Evolutionary conservation across 2,113 vertebrate species (phyloP).

Genomic region (Azemiops feae): DNA sequence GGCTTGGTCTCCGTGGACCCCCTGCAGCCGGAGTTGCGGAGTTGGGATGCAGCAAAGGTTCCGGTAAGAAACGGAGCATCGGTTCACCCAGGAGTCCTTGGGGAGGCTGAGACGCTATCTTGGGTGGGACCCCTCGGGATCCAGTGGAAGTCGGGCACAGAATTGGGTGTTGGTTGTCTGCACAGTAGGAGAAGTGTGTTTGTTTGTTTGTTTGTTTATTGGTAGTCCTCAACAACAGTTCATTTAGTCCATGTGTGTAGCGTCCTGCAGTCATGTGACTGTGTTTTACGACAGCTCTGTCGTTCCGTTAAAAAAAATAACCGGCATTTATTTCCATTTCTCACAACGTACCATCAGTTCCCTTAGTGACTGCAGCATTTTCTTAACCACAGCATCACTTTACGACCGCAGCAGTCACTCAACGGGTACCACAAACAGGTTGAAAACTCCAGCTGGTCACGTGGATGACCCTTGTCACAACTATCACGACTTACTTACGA

Average conservation of each 20-base stretch:
- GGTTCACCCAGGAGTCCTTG: background rate
- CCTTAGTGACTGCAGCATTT: background rate
- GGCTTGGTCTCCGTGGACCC: constrained; percentile 84
- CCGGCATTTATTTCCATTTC: too few species aligned
- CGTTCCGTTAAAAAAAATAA: too few species aligned
- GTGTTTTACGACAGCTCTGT: background rate
- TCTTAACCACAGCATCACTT: background rate
- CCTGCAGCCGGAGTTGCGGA: constrained; percentile 80
- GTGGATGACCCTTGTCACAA: background rate
- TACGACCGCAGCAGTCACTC: background rate
- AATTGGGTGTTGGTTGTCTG: background rate
- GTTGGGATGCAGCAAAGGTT: constrained; percentile 78
- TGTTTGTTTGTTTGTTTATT: too few species aligned
- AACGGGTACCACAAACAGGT: too few species aligned
- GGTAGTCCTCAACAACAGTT: too few species aligned
- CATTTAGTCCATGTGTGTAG: too few species aligned
- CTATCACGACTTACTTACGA: background rate
- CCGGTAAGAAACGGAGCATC: constrained; percentile 65
- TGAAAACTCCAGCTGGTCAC: too few species aligned
- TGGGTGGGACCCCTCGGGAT: accelerated
- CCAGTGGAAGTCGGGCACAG: background rate
- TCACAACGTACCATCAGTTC: background rate
- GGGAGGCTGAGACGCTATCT: accelerated
- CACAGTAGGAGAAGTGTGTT: background rate
- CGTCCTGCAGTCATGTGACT: background rate